Evolutionary conservation across 2,113 vertebrate genomes (phyloP).

Genomic region (Ciconia boyciana): DNA sequence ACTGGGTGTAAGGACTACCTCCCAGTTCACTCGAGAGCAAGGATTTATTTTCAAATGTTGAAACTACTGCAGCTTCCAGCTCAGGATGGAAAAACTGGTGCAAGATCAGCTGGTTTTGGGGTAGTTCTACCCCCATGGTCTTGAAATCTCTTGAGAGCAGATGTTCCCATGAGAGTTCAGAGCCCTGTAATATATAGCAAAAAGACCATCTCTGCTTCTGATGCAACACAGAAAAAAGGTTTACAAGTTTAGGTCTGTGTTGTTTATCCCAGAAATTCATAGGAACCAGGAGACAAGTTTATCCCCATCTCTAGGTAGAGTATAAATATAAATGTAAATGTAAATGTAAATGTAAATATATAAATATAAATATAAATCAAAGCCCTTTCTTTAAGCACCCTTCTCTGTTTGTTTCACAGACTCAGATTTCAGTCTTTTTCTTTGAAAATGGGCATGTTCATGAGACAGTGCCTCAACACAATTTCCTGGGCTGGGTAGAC

Average conservation of each 20-base stretch:
- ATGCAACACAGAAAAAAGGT: neutral
- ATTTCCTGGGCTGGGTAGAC: neutral
- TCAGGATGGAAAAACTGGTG: neutral
- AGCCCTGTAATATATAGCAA: neutral
- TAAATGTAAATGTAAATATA: no score
- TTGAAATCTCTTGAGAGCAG: neutral
- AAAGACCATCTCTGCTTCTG: neutral
- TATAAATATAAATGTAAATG: neutral
- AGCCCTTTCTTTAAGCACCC: neutral
- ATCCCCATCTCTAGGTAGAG: neutral
- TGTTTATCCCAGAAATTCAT: neutral
- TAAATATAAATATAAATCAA: neutral
- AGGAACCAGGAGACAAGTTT: neutral
- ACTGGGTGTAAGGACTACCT: neutral
- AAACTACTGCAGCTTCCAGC: neutral
- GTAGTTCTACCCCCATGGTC: neutral
- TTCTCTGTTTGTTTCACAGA: neutral
- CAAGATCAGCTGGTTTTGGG: neutral
- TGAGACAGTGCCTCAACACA: neutral
- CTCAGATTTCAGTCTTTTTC: neutral
- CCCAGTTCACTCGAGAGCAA: neutral
- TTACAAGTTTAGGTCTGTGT: neutral
- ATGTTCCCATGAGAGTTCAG: neutral
- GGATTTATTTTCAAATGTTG: neutral
- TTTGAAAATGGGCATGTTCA: neutral